Base-by-base conservation (phyloP, 2,888 invertebrate genomes). In the Tetrapedia diversipes region DNA sequence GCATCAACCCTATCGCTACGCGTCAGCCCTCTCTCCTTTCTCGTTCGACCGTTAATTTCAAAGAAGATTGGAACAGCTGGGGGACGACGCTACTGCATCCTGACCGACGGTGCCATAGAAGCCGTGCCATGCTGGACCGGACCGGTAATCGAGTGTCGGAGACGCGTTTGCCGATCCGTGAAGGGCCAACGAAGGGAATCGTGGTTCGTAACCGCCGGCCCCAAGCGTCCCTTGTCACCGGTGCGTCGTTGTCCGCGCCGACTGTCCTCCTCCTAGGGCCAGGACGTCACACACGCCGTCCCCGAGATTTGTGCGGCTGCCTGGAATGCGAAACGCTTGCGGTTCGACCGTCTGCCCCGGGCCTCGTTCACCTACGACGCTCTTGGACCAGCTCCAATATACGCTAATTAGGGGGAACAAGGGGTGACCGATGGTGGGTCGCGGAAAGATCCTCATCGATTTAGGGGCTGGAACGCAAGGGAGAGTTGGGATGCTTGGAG, bases 271-370 rank as follows among this genome's bases (percentile, higher is more conserved):
- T 59, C 53, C n/a, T n/a, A n/a, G n/a, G 56, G 68, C 54, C 51
- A 77, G 77, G 67, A 81, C 74, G 81, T 80, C 81, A 85, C 80
- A 79, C 76, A 77, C 80, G 84, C 68, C n/a, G 85, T 86, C 86
- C 83, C 80, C 86, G 86, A 86, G 87, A 87, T 87, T 87, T 87
- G 87, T 83, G 87, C 87, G 86, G 86, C 86, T 81, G 82, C 75
- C 80, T 83, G 87, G 84, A 86, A 87, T 87, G 83, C 82, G 85
- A 87, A 86, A 85, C 87, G 87, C 78, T 84, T 86, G 86, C 83
- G 87, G 87, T 86, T 79, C 77, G 72, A 76, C 67, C 75, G 78
- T 77, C 84, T 54, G 53, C 51, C 67, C 73, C 53, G 57, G 43
- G 51, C 66, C 64, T 65, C 66, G 59, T 71, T 59, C 64, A 63